Percentiles rank a stretch among this genome's conserved stretches.
Conservation (phyloP, 2,888 invertebrate genomes). For the Sesia bembeciformis region DNA sequence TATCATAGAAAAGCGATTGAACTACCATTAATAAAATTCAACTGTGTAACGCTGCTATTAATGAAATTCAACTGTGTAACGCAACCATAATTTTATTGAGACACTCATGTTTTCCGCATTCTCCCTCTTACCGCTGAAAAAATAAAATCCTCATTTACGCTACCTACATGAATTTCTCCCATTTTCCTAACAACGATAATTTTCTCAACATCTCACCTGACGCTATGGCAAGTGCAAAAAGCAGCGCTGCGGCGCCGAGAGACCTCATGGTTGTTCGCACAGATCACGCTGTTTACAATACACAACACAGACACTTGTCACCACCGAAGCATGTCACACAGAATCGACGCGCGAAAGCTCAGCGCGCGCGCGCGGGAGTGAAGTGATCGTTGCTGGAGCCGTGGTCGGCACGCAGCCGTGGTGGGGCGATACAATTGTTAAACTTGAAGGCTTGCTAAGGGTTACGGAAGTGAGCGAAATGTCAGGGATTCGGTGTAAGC, state of each 20-base stretch:
- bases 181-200: not conserved
- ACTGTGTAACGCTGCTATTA: too few relatives aligned
- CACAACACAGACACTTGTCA: slow-evolving; percentile 57
- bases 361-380: slow-evolving; percentile 58
- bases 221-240: slow-evolving; percentile 40
- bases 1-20: not conserved
- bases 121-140: too few relatives aligned
- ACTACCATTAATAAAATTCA: not conserved
- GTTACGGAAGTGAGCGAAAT: slow-evolving; percentile 51
- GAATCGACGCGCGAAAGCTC: slow-evolving; percentile 56
- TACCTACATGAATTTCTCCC: too few relatives aligned
- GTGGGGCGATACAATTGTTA: slow-evolving; percentile 39
- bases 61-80: too few relatives aligned
- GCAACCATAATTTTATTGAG: too few relatives aligned
- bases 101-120: too few relatives aligned
- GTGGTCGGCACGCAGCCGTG: slow-evolving; percentile 16
- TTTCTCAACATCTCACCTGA: slow-evolving; percentile 33
- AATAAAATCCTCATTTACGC: too few relatives aligned
- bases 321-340: slow-evolving; percentile 62
- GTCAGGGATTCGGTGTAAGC: slow-evolving; percentile 47
- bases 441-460: slow-evolving; percentile 28
- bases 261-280: slow-evolving; percentile 37
- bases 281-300: slow-evolving; percentile 7
- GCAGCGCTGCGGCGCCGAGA: slow-evolving; percentile 46
- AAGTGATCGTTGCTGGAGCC: slow-evolving; percentile 20